Evolutionary conservation across 1,140 invertebrate genomes (phyloP).

Genomic region (Adelges cooleyi): DNA sequence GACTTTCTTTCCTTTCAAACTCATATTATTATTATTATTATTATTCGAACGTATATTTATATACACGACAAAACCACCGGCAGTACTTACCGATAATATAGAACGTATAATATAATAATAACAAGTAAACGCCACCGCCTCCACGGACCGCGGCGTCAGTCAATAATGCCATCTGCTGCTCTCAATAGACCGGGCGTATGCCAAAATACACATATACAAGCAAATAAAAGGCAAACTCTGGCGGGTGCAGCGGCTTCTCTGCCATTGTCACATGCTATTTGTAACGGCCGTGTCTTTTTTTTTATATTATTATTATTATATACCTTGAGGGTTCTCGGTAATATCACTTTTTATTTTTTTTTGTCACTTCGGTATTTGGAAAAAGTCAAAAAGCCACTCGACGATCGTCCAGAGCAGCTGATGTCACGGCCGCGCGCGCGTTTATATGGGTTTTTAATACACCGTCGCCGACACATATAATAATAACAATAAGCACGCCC

Average conservation of each 20-base stretch:
- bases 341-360: background rate
- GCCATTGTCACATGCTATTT: slow-evolving; percentile 8
- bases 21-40: no score
- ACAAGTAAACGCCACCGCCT: background rate
- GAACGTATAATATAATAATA: background rate
- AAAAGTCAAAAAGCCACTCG: slow-evolving; percentile 23
- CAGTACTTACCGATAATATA: background rate
- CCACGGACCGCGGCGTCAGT: no score
- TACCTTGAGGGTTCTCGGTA: background rate
- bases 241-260: no score
- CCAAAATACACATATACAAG: background rate
- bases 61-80: background rate
- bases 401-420: background rate
- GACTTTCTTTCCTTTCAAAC: background rate
- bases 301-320: no score
- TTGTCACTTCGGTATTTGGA: background rate
- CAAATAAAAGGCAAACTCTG: no score
- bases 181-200: background rate
- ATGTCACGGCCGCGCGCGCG: background rate
- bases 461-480: background rate
- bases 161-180: no score
- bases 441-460: slow-evolving; percentile 10
- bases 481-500: background rate
- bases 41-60: no score
- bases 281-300: slow-evolving; percentile 8